Percentiles rank a stretch among this genome's conserved stretches.
Evolutionary conservation across 64 coral and sea anemone species (phyloP).

Genomic region (Platygyra sinensis): DNA sequence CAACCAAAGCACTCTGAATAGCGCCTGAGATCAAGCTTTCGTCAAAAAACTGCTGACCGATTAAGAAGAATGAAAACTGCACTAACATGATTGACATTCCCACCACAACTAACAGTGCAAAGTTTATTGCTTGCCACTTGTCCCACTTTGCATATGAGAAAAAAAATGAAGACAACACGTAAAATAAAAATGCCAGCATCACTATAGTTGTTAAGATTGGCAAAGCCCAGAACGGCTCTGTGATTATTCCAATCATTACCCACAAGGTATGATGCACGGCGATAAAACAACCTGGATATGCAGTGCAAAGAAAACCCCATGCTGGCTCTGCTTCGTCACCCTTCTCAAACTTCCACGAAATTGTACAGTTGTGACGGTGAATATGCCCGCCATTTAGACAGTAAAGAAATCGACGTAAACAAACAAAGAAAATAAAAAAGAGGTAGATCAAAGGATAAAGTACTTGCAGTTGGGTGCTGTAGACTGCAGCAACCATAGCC

Average conservation of each 20-base stretch:
- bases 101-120: background rate
- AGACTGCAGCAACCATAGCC: background rate
- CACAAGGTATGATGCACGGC: constrained; percentile 50
- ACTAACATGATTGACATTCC: background rate
- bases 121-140: background rate
- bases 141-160: background rate
- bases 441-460: background rate
- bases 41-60: too few species aligned
- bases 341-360: background rate
- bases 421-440: background rate
- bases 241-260: constrained; percentile 65
- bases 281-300: constrained; percentile 20
- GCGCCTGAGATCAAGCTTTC: constrained; percentile 23
- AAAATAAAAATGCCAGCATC: constrained; percentile 46
- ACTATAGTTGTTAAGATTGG: constrained; percentile 44
- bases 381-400: background rate
- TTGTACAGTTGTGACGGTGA: background rate
- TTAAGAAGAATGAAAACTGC: constrained; percentile 42
- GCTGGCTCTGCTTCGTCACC: too few species aligned
- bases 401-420: background rate
- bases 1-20: constrained; percentile 44
- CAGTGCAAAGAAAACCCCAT: too few species aligned
- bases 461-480: background rate
- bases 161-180: constrained; percentile 7
- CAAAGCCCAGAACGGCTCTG: constrained; percentile 73